These are phyloP conservation scores for Melospiza melodia DNA, from an alignment of 2,113 vertebrate species.

Conservation along the genomic window DNA sequence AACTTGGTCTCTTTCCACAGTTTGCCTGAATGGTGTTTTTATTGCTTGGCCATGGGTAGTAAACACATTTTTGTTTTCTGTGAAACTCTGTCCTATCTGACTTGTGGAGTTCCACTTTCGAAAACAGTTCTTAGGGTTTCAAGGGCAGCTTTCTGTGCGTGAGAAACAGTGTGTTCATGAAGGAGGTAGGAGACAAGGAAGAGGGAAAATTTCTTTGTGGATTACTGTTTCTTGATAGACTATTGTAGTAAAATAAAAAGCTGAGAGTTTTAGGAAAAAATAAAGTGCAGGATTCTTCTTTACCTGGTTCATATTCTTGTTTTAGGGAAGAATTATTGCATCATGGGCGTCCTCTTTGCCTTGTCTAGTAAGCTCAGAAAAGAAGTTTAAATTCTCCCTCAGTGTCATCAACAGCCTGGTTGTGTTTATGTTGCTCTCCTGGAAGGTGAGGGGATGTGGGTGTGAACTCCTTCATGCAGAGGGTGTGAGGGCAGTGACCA, in stretches of 20 bases:
- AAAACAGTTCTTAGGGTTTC: background rate
- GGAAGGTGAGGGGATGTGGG: background rate
- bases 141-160: background rate
- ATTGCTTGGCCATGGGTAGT: background rate
- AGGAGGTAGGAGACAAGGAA: background rate
- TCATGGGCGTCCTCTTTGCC: rapidly evolving
- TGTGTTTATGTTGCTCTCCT: background rate
- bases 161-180: rapidly evolving
- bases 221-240: background rate
- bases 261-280: background rate
- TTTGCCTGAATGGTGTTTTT: background rate
- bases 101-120: background rate
- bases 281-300: background rate
- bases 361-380: background rate
- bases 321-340: background rate
- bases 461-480: background rate
- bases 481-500: background rate
- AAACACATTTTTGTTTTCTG: background rate
- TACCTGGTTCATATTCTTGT: background rate
- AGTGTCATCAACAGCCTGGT: background rate
- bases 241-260: background rate
- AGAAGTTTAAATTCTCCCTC: background rate
- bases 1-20: background rate
- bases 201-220: background rate
- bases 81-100: background rate